Evolutionary conservation across 2,797 vertebrate genomes (phyloP), one percentile per base, ranked within the genome.

Genomic region (Lepus townsendii): DNA sequence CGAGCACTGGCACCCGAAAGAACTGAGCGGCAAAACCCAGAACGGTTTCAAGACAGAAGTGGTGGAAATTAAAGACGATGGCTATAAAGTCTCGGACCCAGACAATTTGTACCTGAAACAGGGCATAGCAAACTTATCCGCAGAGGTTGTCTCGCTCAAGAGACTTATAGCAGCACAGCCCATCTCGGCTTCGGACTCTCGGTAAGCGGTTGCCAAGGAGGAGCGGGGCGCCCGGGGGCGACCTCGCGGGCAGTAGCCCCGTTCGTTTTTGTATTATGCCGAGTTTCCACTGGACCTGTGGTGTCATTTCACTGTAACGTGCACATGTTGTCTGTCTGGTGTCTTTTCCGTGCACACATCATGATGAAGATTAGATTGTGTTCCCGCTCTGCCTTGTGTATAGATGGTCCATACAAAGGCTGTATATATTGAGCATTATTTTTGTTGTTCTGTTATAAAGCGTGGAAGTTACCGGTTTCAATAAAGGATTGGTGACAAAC

Each of bases 301-400:
- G 98, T 97, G 98, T 98, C 98, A 98, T 98, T 99, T 99, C 99
- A 99, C 99, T 99, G 98, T 99, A 98, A 97, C 89, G 98, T 98
- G 98, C 97, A 98, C 98, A 98, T 98, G 97, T 98, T 97, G 98
- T 99, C 98, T 97, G 97, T 98, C 97, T 93, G 97, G 96, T 98
- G 98, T 99, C 98, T 97, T 98, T 98, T 57, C 96, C 97, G 98
- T 99, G 98, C 98, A 98, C 98, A 99, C 97, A 97, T 98, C 98
- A 98, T 98, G 97, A 98, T 98, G 98, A 97, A 97, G 94, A 97
- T 96, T 98, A 98, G 97, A 96, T 97, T 97, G 96, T 98, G 97
- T 98, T 97, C 97, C 98, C 98, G 98, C 98, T 98, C 98, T 98
- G 98, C 98, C 97, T 98, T 98, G 98, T 99, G 98, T 99, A 98